Percentiles rank a stretch among this genome's conserved stretches.
Evolutionary conservation across 2,888 invertebrate genomes (phyloP).

Genomic region (Imbricaverruca yamaguchii): DNA sequence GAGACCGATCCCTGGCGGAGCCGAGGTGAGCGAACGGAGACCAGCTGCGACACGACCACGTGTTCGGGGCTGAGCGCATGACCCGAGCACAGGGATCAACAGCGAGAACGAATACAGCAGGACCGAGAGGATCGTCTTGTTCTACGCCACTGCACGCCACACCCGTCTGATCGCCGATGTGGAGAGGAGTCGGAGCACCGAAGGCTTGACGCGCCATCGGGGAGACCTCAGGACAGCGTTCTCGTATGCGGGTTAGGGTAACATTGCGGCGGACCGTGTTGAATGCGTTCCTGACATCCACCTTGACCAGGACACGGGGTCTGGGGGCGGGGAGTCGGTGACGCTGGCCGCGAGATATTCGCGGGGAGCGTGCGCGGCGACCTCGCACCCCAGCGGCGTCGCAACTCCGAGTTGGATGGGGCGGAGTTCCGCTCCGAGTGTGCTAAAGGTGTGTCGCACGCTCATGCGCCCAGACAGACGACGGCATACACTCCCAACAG

Average conservation of each 20-base stretch:
- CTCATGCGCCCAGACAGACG: too few species aligned
- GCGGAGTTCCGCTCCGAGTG: too few species aligned
- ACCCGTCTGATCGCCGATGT: not conserved
- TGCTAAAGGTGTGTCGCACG: too few species aligned
- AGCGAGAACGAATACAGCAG: not conserved
- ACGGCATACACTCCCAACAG: too few species aligned
- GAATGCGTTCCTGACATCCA: not conserved
- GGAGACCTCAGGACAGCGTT: not conserved
- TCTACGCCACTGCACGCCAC: not conserved
- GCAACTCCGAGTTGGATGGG: too few species aligned
- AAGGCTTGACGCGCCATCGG: not conserved
- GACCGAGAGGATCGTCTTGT: not conserved
- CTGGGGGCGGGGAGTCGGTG: too few species aligned
- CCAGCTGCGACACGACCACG: not conserved
- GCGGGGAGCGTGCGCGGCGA: too few species aligned
- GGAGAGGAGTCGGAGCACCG: not conserved
- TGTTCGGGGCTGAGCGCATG: not conserved
- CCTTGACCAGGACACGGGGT: too few species aligned
- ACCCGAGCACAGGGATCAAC: not conserved
- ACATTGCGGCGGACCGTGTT: not conserved
- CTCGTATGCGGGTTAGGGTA: not conserved
- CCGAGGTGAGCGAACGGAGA: not conserved
- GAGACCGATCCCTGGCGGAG: not conserved
- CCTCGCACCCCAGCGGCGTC: too few species aligned
- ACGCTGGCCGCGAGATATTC: too few species aligned